Percentiles rank a stretch among this genome's conserved stretches.
These are phyloP conservation scores for Thymelicus acteon DNA, from an alignment of 2,888 invertebrate genomes.

Conservation along the genomic window DNA sequence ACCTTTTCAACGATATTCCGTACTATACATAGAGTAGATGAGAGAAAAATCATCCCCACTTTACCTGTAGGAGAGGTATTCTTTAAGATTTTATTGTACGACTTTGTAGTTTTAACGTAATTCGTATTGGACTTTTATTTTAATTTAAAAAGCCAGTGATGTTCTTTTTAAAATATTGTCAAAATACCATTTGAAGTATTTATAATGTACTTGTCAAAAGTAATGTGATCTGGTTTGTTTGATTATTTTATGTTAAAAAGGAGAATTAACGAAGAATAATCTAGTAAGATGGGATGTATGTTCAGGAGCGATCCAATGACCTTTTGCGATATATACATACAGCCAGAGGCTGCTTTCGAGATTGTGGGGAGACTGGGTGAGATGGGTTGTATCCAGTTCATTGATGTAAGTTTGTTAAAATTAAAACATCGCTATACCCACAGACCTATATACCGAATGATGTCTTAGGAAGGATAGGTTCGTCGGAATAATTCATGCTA, in stretches of 20 bases:
- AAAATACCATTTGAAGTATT: neutral
- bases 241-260: neutral
- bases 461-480: too few relatives aligned
- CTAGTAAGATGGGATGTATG: slow-evolving; percentile 74
- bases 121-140: too few relatives aligned
- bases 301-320: slow-evolving; percentile 94
- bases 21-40: too few relatives aligned
- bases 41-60: too few relatives aligned
- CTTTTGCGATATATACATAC: slow-evolving; percentile 94
- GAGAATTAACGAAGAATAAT: neutral
- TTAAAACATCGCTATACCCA: too few relatives aligned
- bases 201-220: neutral
- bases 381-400: slow-evolving; percentile 89
- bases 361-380: slow-evolving; percentile 95
- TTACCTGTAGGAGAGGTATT: too few relatives aligned
- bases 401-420: slow-evolving; percentile 60
- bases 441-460: too few relatives aligned
- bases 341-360: slow-evolving; percentile 95
- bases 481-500: too few relatives aligned
- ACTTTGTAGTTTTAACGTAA: too few relatives aligned
- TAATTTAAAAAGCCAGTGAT: neutral
- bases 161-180: slow-evolving; percentile 16
- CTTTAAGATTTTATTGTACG: too few relatives aligned
- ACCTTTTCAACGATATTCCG: too few relatives aligned
- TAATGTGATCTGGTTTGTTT: neutral